phyloP scores from a whole-genome alignment of 2,797 vertebrate species.

The Bradypus variegatus region DNA sequence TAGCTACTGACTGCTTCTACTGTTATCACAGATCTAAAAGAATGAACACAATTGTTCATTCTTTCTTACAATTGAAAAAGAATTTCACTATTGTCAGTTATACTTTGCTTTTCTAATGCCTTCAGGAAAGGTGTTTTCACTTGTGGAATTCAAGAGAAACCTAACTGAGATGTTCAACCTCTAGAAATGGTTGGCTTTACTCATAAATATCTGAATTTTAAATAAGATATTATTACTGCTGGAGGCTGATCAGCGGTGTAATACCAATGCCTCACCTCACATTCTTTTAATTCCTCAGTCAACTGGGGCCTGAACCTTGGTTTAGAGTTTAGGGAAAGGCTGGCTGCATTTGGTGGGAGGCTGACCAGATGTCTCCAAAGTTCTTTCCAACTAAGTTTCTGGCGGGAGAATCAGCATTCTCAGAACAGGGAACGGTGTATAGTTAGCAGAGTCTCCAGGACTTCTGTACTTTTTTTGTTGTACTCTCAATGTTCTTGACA shows the following conservation, averaged over 20 bases:
- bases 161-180: neutral
- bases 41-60: neutral
- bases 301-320: neutral
- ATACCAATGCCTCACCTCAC: fast-evolving
- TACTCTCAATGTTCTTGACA: neutral
- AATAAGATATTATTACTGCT: fast-evolving
- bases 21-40: neutral
- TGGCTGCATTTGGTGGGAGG: neutral
- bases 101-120: no score
- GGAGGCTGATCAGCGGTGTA: neutral
- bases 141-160: neutral
- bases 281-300: neutral
- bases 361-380: neutral
- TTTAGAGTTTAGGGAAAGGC: neutral
- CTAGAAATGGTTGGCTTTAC: neutral
- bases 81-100: no score
- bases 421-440: neutral
- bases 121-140: neutral
- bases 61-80: neutral
- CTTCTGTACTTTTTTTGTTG: fast-evolving
- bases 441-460: neutral
- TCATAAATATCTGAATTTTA: neutral
- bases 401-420: neutral
- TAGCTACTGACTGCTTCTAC: neutral
- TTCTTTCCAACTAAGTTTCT: neutral